Evolutionary conservation across 2,888 invertebrate genomes (phyloP).

Genomic region (Colletes collaris): DNA sequence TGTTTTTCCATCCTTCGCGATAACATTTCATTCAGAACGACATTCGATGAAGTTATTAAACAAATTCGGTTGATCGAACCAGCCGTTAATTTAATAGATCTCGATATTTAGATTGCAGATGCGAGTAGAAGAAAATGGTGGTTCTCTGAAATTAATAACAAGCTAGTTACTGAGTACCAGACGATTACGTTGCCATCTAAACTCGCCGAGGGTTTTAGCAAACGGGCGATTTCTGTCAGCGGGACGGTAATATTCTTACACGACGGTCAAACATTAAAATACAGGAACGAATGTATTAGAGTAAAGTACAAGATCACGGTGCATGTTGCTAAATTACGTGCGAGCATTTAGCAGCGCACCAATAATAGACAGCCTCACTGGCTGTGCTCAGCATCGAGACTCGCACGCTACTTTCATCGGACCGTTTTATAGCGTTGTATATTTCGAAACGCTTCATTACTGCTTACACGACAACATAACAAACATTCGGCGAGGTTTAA

Average conservation of each 20-base stretch:
- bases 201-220: slow-evolving; percentile 32
- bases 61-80: neutral
- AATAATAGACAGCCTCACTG: slow-evolving; percentile 63
- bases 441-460: slow-evolving; percentile 66
- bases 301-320: slow-evolving; percentile 43
- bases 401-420: slow-evolving; percentile 58
- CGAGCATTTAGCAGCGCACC: slow-evolving; percentile 58
- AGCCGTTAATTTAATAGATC: neutral
- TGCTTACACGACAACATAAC: slow-evolving; percentile 63
- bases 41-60: neutral
- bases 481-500: slow-evolving; percentile 60
- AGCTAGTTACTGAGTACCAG: slow-evolving; percentile 7
- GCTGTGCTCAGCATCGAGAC: slow-evolving; percentile 34
- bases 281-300: slow-evolving; percentile 50
- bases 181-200: slow-evolving; percentile 22
- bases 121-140: neutral
- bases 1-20: no score
- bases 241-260: slow-evolving; percentile 31
- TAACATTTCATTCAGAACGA: no score
- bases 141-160: slow-evolving; percentile 29
- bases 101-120: slow-evolving; percentile 1
- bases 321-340: slow-evolving; percentile 62
- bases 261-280: slow-evolving; percentile 55
- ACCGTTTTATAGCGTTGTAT: slow-evolving; percentile 63
- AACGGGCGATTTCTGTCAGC: slow-evolving; percentile 53